Conservation (phyloP, 2,888 invertebrate genomes). For the Cryptophagus acutangulus region DNA sequence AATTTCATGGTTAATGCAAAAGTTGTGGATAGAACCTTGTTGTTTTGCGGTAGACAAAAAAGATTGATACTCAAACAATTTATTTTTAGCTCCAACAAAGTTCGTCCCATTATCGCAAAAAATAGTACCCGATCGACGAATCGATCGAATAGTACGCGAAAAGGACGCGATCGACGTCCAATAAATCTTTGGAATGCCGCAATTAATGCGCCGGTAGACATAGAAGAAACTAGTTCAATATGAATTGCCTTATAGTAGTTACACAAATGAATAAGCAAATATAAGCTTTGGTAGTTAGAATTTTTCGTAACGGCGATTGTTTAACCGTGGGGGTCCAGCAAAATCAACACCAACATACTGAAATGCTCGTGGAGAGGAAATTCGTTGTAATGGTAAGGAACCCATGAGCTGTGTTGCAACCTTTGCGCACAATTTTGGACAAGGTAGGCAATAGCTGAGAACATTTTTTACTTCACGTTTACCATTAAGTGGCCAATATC, state of each 20-base stretch:
- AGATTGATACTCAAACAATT: neutral
- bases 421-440: conserved; percentile 5
- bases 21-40: neutral
- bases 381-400: conserved; percentile 8
- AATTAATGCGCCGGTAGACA: conserved; percentile 11
- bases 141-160: too few relatives aligned
- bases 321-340: conserved; percentile 10
- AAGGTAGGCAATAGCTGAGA: conserved; percentile 5
- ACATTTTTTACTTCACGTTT: conserved; percentile 1
- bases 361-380: conserved; percentile 10
- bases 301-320: conserved; percentile 2
- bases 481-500: conserved; percentile 7
- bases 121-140: too few relatives aligned
- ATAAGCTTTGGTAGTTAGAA: conserved; percentile 9
- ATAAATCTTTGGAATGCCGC: conserved; percentile 13
- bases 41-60: too few relatives aligned
- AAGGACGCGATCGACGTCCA: conserved; percentile 4
- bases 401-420: conserved; percentile 7
- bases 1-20: neutral
- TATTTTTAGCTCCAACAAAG: conserved; percentile 13
- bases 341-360: conserved; percentile 14
- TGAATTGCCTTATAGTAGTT: conserved; percentile 12
- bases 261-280: conserved; percentile 14
- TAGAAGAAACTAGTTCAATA: conserved; percentile 11
- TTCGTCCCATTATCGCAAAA: conserved; percentile 12